Evolutionary conservation across 2,113 vertebrate genomes (phyloP).

Genomic region (Mirounga angustirostris): DNA sequence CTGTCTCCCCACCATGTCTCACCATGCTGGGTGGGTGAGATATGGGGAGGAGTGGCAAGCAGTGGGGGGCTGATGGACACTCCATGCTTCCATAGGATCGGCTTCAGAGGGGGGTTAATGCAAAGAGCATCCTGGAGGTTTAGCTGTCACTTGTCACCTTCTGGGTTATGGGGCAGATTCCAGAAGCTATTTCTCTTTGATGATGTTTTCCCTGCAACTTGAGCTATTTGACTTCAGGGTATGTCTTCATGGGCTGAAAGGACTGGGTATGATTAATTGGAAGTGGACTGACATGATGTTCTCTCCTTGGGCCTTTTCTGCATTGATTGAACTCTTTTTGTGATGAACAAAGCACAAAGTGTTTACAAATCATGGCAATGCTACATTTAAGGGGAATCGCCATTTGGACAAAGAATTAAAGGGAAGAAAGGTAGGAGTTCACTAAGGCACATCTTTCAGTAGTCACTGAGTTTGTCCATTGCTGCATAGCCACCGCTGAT

Average conservation of each 20-base stretch:
- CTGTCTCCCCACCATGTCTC: constrained; percentile 12
- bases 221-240: not conserved
- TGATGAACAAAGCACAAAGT: not conserved
- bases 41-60: not conserved
- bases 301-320: not conserved
- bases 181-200: not conserved
- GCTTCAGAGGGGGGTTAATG: not conserved
- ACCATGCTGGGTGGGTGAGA: not conserved
- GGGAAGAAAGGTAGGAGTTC: not conserved
- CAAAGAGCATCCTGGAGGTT: not conserved
- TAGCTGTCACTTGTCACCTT: not conserved
- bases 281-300: not conserved
- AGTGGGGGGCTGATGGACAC: not conserved
- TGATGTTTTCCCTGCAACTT: not conserved
- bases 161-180: not conserved
- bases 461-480: not conserved
- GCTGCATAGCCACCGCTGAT: not conserved
- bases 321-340: not conserved
- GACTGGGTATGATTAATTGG: not conserved
- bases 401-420: not conserved
- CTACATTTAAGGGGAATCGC: not conserved
- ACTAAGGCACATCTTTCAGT: not conserved
- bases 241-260: not conserved
- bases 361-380: not conserved
- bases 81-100: not conserved